These are phyloP conservation scores for Catotricha subobsoleta DNA, from an alignment of 2,888 invertebrate species.

Conservation along the genomic window DNA sequence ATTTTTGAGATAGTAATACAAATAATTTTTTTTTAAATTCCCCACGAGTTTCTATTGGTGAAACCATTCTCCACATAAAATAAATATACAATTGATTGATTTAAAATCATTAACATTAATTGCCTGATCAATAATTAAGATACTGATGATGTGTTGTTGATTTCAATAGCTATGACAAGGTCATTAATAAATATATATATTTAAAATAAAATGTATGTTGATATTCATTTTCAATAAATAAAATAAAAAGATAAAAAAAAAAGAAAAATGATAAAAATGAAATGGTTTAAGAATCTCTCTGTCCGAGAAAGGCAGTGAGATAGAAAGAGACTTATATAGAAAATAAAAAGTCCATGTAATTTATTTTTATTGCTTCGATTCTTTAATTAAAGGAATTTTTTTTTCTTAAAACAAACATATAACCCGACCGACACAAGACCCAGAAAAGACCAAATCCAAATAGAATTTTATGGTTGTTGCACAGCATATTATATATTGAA, in stretches of 20 bases:
- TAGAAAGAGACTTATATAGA: neutral
- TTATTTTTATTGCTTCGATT: neutral
- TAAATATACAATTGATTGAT: no score
- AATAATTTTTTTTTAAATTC: no score
- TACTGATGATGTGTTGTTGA: constrained; percentile 4
- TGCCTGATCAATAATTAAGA: constrained; percentile 6
- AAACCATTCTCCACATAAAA: no score
- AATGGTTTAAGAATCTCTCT: no score
- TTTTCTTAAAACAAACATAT: neutral
- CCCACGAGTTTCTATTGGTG: no score
- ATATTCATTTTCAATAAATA: neutral
- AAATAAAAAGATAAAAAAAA: neutral
- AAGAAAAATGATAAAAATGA: no score
- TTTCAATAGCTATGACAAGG: constrained; percentile 5
- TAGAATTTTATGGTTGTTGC: neutral
- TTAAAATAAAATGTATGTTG: neutral
- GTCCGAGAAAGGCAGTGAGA: no score
- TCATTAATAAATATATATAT: constrained; percentile 1
- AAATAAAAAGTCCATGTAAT: neutral
- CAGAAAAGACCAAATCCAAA: neutral
- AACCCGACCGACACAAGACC: neutral
- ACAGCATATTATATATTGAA: neutral
- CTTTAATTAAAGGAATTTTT: constrained; percentile 2
- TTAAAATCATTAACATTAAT: constrained; percentile 5
- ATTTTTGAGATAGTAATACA: no score